Evolutionary conservation across 2,797 vertebrate species (phyloP), one percentile per base, ranked within the genome.

Genomic region (Selene dorsalis): DNA sequence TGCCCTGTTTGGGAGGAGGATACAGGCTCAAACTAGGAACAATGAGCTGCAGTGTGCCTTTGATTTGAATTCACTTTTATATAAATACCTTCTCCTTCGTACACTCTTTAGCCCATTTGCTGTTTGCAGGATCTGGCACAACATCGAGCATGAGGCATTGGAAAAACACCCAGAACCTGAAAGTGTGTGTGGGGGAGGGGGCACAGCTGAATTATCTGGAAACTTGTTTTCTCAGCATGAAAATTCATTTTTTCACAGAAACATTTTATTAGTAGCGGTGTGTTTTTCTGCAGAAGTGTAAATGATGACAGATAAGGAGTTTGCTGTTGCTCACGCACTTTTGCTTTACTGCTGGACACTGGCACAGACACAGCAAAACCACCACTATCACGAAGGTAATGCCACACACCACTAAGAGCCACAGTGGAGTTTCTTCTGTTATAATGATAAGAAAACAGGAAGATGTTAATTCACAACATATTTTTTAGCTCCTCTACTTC

Each of bases 41-140:
- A 39, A 1, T 17, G 14, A 50, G 16, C n/a, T 32, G 24, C 3
- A 35, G 3, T 18, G 14, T 14, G 26, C 2, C 17, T 73, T 39
- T 5, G 41, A 43, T 26, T 39, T 38, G 70, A 4, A 28, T 64
- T 2, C 13, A 39, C 16, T 48, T 55, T 38, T 22, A 50, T 3
- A n/a, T 4, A 41, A 53, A 50, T 94, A 98, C 97, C 96, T 96
- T 90, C 13, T 77, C 6, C 10, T 87, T 74, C 0, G 1, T 26
- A 39, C 90, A 95, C 18, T 94, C 94, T 87, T 93, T 96, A 20
- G 95, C 97, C 95, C 97, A 99, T 1, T 93, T 93, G 75, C 97
- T 97, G 0, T 99, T 98, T 6, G 96, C 96, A 9, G 98, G 98
- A 87, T 98, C 97, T 6, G 97, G 98, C 32, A 99, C 92, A 38